Percentiles rank a stretch among this genome's conserved stretches.
These are phyloP conservation scores for Penelope pileata DNA, from an alignment of 2,113 vertebrate species.

Conservation along the genomic window DNA sequence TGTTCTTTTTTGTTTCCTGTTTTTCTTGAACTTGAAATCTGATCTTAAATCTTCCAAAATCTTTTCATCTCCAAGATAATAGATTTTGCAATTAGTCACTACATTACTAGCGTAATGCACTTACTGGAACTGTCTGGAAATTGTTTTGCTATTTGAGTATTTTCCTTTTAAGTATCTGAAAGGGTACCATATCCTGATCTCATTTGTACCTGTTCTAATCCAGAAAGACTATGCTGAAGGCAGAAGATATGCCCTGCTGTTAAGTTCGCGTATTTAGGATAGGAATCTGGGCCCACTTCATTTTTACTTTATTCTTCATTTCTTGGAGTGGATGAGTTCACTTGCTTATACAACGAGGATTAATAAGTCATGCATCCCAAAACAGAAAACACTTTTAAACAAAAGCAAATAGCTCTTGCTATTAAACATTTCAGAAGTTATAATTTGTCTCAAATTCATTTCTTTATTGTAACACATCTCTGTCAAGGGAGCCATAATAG, in stretches of 20 bases:
- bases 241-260: not conserved
- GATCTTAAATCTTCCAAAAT: slow-evolving; percentile 38
- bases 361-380: not conserved
- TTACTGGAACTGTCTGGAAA: slow-evolving; percentile 29
- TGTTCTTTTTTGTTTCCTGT: slow-evolving; percentile 40
- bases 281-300: not conserved
- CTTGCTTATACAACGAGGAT: not conserved
- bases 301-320: not conserved
- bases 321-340: not conserved
- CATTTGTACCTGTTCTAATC: not conserved
- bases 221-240: not conserved
- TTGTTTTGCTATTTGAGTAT: not conserved
- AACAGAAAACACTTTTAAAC: slow-evolving; percentile 4
- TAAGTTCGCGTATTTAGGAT: not conserved
- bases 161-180: not conserved
- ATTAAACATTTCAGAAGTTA: not conserved
- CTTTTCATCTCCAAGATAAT: slow-evolving; percentile 50
- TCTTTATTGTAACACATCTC: not conserved
- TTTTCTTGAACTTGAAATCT: slow-evolving; percentile 43
- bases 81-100: slow-evolving; percentile 46
- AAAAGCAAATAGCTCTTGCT: not conserved
- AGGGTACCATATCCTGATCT: not conserved
- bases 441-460: slow-evolving; percentile 4
- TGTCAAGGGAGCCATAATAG: not conserved
- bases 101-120: slow-evolving; percentile 12